Evolutionary conservation across 2,113 vertebrate genomes (phyloP), one percentile per base, ranked within the genome.

Genomic region (Todiramphus chloris): DNA sequence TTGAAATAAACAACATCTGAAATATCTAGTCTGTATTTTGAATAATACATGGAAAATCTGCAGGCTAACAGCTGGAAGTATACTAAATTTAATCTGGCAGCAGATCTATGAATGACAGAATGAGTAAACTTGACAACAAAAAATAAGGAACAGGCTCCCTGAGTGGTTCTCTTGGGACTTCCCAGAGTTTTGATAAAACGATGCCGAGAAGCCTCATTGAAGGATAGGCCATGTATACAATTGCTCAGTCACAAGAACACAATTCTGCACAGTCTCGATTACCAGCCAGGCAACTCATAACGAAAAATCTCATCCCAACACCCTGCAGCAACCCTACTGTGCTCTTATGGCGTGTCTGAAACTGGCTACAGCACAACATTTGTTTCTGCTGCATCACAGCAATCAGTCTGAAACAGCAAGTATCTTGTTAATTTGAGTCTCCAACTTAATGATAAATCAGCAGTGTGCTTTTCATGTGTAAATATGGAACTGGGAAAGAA

Each of bases 41-140:
- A 89, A 79, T 82, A 95, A 84, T 66, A 56, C 48, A 94, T 66
- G 44, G n/a, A 37, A 93, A 96, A 85, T 73, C 67, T 73, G 55
- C 41, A 89, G 13, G 21, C 13, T 63, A 74, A 33, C 41, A 89
- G 72, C 66, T 85, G 74, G 56, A 91, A 89, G 16, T 14, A 56
- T 60, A 83, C 20, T 84, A 64, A 80, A 81, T 82, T 92, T 84
- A 70, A 81, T 81, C 33, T 59, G 79, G 55, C 56, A 83, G 86
- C 46, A 74, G 67, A 81, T 81, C 59, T 93, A 0, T 37, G 51
- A 63, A 16, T 53, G 73, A 82, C 28, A 33, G 48, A 67, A 95
- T 6, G 21, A 58, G 55, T 37, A 76, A 90, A 78, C 21, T 15
- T 50, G 68, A 67, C 18, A 50, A 63, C 0, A 0, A 80, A 51